phyloP scores from a whole-genome alignment of 2,113 vertebrate species.

The Oreocharis arfaki region DNA sequence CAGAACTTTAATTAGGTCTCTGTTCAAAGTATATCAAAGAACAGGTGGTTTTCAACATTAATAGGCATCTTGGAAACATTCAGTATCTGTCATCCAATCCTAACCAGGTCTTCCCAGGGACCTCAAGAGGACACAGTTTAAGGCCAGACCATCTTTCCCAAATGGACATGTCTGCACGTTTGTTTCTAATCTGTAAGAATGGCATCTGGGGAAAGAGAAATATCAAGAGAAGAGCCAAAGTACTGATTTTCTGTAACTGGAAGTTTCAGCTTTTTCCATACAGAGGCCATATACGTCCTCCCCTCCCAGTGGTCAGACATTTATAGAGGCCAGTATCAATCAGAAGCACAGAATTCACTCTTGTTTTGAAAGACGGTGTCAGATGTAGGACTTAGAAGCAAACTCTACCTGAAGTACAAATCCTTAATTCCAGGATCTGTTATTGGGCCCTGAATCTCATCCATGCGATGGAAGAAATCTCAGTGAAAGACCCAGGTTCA shows the following conservation, averaged over 20 bases:
- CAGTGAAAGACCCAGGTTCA: neutral
- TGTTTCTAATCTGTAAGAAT: neutral
- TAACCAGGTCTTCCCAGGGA: neutral
- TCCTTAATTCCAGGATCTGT: neutral
- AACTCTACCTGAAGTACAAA: neutral
- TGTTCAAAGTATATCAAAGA: neutral
- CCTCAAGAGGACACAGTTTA: neutral
- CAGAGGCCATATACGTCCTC: fast-evolving
- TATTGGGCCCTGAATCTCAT: neutral
- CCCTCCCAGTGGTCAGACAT: neutral
- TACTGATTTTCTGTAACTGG: fast-evolving
- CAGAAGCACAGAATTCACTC: neutral
- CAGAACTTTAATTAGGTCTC: neutral
- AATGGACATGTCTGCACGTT: neutral
- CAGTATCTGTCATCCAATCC: neutral
- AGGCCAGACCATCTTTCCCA: neutral
- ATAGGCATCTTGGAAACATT: neutral
- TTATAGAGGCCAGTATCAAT: neutral
- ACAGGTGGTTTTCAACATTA: neutral
- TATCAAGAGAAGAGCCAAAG: neutral
- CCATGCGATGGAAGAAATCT: neutral
- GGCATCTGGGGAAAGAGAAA: neutral
- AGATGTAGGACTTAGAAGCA: neutral
- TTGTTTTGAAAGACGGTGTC: neutral
- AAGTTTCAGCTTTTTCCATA: neutral